Evolutionary conservation across 2,888 invertebrate species (phyloP), one percentile per base, ranked within the genome.

Genomic region (Spisula solida): DNA sequence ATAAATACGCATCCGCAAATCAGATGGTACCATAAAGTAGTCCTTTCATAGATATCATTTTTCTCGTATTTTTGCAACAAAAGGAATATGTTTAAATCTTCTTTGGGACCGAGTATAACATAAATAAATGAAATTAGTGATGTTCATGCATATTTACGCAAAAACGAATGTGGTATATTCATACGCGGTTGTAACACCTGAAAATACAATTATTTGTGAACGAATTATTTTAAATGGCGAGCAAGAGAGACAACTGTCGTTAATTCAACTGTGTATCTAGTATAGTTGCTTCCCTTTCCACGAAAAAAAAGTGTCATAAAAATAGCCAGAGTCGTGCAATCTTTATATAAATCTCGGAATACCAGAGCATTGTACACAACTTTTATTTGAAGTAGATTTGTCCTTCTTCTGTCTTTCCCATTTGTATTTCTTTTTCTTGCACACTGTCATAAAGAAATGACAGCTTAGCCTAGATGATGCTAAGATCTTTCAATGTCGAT

Each of bases 1-100:
- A 83, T 51, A 51, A 70, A 48, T 51, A 66, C 51, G 20, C 48
- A 83, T 83, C 66, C 83, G 83, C 83, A 75, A 1, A 20, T 70
- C 48, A 75, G 25, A 83, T 83, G 83, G 83, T 83, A 83, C 75
- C 83, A 83, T 83, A 83, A 83, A 83, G 51, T 83, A 83, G 83
- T 83, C 83, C 31, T 18, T 5, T 25, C n/a, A 25, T 25, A 66
- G 6, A 66, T 66, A 25, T 66, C 60, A 20, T 25, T 25, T n/a
- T 25, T 66, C 10, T 10, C 6, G 10, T 5, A 25, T 10, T 66
- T 56, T n/a, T 66, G 12, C 25, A 25, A 10, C 60, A 12, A 25
- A 12, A 6, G 10, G n/a, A n/a, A n/a, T n/a, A 66, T 66, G 25
- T 20, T n/a, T n/a, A 20, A 14, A 56, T 18, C 56, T 56, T 56